Conservation (phyloP, 2,797 vertebrate species). For the Erpetoichthys calabaricus region DNA sequence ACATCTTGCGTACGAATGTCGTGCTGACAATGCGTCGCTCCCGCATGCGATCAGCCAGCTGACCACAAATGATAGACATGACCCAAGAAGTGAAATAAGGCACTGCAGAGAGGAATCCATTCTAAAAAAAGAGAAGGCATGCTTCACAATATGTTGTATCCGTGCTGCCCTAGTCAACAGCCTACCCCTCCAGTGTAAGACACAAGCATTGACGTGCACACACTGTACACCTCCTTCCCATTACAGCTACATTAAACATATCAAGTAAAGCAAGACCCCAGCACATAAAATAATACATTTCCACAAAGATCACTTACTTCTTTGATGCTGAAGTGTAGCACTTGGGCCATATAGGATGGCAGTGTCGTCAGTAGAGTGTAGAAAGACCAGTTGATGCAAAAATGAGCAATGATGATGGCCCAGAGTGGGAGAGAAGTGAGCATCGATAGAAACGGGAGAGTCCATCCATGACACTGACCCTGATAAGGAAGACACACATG, state of each 20-base stretch:
- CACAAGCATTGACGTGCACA: no score
- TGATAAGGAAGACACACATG: conserved; percentile 22
- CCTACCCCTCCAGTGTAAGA: no score
- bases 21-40: conserved; percentile 48
- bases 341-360: conserved; percentile 58
- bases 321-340: conserved; percentile 64
- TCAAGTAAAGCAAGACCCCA: no score
- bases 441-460: conserved; percentile 56
- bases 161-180: no score
- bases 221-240: no score
- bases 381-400: conserved; percentile 71
- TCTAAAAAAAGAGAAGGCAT: conserved; percentile 34
- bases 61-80: conserved; percentile 37
- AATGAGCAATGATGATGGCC: conserved; percentile 64
- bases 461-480: conserved; percentile 57
- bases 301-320: conserved; percentile 41
- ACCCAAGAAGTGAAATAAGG: conserved; percentile 56
- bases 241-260: no score
- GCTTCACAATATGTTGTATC: no score
- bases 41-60: conserved; percentile 55
- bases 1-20: conserved; percentile 57
- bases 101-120: conserved; percentile 63
- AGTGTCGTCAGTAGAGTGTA: conserved; percentile 69
- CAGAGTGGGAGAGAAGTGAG: conserved; percentile 58
- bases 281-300: no score